Conservation (phyloP, 2,113 vertebrate genomes). For the Brachionichthys hirsutus region DNA sequence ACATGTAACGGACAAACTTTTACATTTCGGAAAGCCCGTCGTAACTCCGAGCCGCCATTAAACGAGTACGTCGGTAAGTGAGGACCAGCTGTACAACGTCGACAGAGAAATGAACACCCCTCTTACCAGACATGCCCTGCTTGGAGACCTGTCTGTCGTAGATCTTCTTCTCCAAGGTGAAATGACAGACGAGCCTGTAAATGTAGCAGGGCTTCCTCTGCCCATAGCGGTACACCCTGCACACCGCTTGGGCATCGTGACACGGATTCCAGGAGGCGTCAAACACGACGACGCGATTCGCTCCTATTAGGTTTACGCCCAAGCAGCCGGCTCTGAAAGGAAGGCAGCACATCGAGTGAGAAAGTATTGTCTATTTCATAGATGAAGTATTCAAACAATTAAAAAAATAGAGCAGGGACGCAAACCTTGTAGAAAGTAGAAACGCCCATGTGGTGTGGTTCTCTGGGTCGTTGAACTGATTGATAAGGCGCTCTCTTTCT, state of each 20-base stretch:
- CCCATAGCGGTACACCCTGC: constrained; percentile 95
- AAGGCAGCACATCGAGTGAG: background rate
- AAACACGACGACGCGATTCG: constrained; percentile 96
- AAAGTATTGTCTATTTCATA: background rate
- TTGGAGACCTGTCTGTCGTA: constrained; percentile 98
- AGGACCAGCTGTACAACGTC: no score
- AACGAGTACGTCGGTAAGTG: no score
- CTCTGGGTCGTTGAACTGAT: constrained; percentile 95
- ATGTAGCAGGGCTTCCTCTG: constrained; percentile 96
- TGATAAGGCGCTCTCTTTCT: constrained; percentile 94
- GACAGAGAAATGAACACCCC: background rate
- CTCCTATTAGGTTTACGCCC: constrained; percentile 96
- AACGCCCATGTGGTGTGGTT: constrained; percentile 90
- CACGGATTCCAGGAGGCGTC: constrained; percentile 99
- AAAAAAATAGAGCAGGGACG: background rate
- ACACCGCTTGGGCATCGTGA: constrained; percentile 96
- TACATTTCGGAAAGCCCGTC: no score
- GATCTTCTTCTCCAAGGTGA: constrained; percentile 97
- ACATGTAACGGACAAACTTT: no score
- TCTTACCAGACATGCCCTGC: constrained; percentile 97
- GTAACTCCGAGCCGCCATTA: no score
- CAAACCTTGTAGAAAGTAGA: constrained; percentile 90
- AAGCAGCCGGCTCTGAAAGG: constrained; percentile 89
- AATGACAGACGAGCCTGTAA: constrained; percentile 97
- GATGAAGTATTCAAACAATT: background rate